These are phyloP conservation scores for Silvanus unidentatus DNA, from an alignment of 2,888 invertebrate species.

Conservation along the genomic window DNA sequence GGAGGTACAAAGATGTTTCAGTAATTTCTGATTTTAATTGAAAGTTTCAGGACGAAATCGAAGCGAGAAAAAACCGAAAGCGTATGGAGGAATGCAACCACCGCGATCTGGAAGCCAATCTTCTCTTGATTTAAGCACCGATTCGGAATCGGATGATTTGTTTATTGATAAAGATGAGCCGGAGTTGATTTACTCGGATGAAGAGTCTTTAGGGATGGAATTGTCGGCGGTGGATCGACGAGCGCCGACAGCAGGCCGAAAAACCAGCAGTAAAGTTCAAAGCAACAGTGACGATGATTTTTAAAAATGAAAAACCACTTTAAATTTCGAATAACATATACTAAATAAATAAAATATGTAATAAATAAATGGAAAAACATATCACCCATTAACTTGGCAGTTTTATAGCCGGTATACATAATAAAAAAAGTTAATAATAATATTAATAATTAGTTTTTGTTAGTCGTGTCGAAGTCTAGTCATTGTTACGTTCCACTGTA, in stretches of 20 bases:
- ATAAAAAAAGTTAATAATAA: not conserved
- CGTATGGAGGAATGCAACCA: conserved; percentile 37
- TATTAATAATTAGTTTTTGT: not conserved
- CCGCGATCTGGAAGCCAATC: conserved; percentile 37
- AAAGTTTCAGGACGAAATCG: conserved; percentile 13
- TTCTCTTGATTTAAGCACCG: conserved; percentile 38
- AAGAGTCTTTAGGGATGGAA: conserved; percentile 42
- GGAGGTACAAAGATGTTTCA: conserved; percentile 50
- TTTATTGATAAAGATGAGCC: conserved; percentile 44
- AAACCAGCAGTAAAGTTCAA: conserved; percentile 37
- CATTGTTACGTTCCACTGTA: not conserved
- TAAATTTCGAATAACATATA: too few relatives aligned
- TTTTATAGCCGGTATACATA: conserved; percentile 19
- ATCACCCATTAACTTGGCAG: conserved; percentile 25
- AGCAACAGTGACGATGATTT: conserved; percentile 43
- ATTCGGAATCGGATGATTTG: conserved; percentile 42
- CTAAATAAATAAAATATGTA: conserved; percentile 3
- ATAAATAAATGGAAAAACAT: conserved; percentile 14
- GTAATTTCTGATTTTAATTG: not conserved
- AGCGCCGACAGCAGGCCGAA: conserved; percentile 34
- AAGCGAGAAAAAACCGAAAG: conserved; percentile 19
- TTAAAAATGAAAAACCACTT: too few relatives aligned
- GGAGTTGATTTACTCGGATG: conserved; percentile 42
- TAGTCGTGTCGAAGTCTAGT: not conserved
- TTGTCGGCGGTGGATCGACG: conserved; percentile 36